Conservation (phyloP, 1,140 invertebrate genomes). For the Babylonia areolata region DNA sequence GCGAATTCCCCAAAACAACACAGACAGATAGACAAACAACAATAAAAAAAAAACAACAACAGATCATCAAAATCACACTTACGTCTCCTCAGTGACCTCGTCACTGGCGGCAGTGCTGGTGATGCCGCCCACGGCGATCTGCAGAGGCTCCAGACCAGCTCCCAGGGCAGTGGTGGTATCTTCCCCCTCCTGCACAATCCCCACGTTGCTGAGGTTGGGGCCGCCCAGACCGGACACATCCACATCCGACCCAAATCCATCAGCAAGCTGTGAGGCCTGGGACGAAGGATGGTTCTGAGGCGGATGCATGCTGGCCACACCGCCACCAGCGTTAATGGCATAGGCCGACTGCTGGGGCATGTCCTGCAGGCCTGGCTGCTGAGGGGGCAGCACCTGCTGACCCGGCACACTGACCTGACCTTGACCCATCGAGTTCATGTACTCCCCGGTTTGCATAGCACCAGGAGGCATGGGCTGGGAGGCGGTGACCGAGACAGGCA, state of each 20-base stretch:
- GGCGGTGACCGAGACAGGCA: not conserved
- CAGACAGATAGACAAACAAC: too few species aligned
- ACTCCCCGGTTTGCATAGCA: constrained; percentile 36
- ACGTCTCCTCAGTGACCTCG: constrained; percentile 34
- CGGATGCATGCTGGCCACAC: not conserved
- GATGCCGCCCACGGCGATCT: constrained; percentile 33
- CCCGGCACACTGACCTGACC: not conserved
- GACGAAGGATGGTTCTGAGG: constrained; percentile 20
- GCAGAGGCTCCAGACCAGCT: constrained; percentile 19
- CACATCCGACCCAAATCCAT: not conserved
- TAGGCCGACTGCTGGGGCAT: constrained; percentile 24
- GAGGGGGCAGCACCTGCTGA: not conserved
- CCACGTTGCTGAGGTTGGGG: not conserved
- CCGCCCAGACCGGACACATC: not conserved
- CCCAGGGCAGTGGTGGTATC: not conserved
- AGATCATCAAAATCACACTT: not conserved
- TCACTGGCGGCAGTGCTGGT: not conserved
- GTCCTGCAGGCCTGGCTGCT: constrained; percentile 17
- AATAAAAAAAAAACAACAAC: not conserved
- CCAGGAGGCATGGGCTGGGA: constrained; percentile 1
- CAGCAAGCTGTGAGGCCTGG: not conserved
- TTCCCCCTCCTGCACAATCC: not conserved
- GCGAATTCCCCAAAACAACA: too few species aligned
- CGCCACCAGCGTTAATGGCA: not conserved
- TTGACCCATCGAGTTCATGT: constrained; percentile 16